phyloP scores from a whole-genome alignment of 2,888 invertebrate species.

The Marasmarcha lunaedactyla region DNA sequence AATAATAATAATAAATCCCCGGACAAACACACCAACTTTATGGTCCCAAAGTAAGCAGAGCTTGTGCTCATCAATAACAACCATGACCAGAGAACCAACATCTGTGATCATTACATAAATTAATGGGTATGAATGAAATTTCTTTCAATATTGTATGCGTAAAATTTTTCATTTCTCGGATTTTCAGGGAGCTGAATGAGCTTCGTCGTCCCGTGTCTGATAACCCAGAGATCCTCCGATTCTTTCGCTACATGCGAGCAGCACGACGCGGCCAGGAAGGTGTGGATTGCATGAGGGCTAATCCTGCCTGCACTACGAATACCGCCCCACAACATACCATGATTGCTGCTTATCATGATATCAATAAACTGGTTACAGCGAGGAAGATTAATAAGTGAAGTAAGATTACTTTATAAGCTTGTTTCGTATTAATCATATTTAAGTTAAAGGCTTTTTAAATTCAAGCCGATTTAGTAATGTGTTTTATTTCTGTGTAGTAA shows the following conservation, averaged over 20 bases:
- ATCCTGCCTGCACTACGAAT: constrained; percentile 73
- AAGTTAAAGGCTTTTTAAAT: too few species aligned
- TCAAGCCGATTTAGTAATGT: too few species aligned
- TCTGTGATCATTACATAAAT: too few species aligned
- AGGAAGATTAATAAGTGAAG: constrained; percentile 64
- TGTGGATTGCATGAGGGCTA: constrained; percentile 76
- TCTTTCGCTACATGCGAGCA: constrained; percentile 92
- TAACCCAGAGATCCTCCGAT: constrained; percentile 87
- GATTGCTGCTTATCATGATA: constrained; percentile 88
- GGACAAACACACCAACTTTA: too few species aligned
- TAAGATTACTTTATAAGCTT: constrained; percentile 9
- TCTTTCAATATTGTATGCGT: too few species aligned
- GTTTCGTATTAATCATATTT: constrained; percentile 2
- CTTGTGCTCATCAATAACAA: too few species aligned
- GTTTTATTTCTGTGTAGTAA: too few species aligned
- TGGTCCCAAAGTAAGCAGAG: too few species aligned
- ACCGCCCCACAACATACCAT: constrained; percentile 81
- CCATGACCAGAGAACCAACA: too few species aligned
- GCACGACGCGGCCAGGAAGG: constrained; percentile 89
- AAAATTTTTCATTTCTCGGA: too few species aligned
- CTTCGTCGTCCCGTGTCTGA: constrained; percentile 86
- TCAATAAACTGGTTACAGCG: constrained; percentile 88
- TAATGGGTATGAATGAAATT: too few species aligned
- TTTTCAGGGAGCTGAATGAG: constrained; percentile 84
- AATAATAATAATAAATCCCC: too few species aligned